A percentile compares a stretch with the other conserved stretches of the same genome.
These are phyloP conservation scores for Ladona fulva DNA, from an alignment of 1,140 invertebrate species.

Conservation along the genomic window DNA sequence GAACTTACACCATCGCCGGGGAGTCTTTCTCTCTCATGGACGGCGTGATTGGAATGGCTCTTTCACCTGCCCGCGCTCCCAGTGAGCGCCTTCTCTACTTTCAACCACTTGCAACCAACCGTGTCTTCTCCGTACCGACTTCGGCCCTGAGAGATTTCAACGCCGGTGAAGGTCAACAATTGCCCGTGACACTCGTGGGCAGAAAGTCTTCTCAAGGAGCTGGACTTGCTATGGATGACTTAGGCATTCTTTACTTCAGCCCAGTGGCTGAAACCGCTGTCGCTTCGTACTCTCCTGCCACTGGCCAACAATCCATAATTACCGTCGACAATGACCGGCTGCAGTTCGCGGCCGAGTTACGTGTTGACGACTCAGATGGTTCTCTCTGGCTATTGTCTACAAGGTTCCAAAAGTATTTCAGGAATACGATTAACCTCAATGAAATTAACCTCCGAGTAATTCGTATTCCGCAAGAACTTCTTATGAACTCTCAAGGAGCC, in stretches of 20 bases:
- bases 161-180: constrained; percentile 50
- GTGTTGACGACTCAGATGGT: constrained; percentile 50
- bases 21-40: constrained; percentile 66
- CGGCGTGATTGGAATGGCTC: constrained; percentile 65
- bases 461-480: constrained; percentile 33
- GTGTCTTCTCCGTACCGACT: constrained; percentile 67
- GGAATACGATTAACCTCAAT: constrained; percentile 43
- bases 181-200: constrained; percentile 64
- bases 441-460: constrained; percentile 56
- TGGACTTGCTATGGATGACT: constrained; percentile 54
- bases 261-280: constrained; percentile 67
- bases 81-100: constrained; percentile 51
- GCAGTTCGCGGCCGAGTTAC: constrained; percentile 65
- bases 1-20: constrained; percentile 47
- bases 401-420: constrained; percentile 69
- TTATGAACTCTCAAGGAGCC: too few relatives aligned
- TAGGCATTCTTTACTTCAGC: constrained; percentile 58
- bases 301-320: constrained; percentile 35
- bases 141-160: constrained; percentile 44
- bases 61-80: constrained; percentile 45
- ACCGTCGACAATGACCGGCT: constrained; percentile 56
- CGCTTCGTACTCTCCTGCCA: constrained; percentile 50
- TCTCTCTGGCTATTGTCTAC: constrained; percentile 59
- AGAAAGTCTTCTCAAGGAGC: constrained; percentile 73
- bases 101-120: constrained; percentile 71